Evolutionary conservation across 2,113 vertebrate genomes (phyloP), one percentile per base, ranked within the genome.

Genomic region (Plestiodon gilberti): DNA sequence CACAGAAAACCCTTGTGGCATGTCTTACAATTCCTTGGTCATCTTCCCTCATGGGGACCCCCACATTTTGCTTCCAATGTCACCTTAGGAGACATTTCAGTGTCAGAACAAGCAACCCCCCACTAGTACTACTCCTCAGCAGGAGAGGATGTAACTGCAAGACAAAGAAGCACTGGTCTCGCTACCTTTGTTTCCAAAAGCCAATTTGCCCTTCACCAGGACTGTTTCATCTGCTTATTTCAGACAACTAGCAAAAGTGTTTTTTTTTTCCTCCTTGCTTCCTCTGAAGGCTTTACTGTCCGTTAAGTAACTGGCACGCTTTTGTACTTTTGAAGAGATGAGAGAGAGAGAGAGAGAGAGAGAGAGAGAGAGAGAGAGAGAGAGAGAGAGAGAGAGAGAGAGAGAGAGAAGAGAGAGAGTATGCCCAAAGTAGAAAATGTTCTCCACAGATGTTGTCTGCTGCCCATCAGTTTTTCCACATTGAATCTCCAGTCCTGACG

Each of bases 91-190:
- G 33, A 35, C 17, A 70, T 70, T 18, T 15, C 33, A 17, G 55
- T 57, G 55, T 15, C 55, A 57, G 55, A 57, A 57, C 55, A 15
- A 57, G 13, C 33, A 14, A n/a, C 18, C 69, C 15, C 64, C 25
- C 8, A 6, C 64, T 30, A 8, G 4, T 48, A 5, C 43, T 8
- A 48, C 23, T 28, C 69, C 35, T 70, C 69, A 35, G 1, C 2
- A 70, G 13, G 14, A 70, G 5, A 35, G 69, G 69, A n/a, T 70
- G n/a, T 43, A 43, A 43, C 61, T 93, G 91, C 93, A 67, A 93
- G 90, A 92, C 15, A 62, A 43, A 40, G 3, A 43, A 14, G 28
- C 25, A 6, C 2, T 74, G 35, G 23, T n/a, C 6, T 43, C 22
- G 55, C 22, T 55, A 55, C 13, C 3, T 28, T 35, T n/a, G 14